These are phyloP conservation scores for Hydraecia micacea DNA, from an alignment of 2,888 invertebrate genomes.

Conservation along the genomic window DNA sequence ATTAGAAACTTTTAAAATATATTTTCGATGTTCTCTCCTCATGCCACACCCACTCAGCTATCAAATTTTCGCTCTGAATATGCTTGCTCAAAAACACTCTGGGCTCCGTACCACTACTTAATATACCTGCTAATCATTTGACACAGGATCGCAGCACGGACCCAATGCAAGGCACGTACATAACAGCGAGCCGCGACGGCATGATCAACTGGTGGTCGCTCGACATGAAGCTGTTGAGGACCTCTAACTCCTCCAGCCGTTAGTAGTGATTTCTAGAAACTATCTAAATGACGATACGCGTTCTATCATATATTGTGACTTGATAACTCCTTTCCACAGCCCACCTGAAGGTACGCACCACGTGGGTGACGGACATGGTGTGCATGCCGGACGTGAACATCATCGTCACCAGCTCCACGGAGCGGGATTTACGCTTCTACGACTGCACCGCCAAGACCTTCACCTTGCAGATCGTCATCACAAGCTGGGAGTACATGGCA, in stretches of 20 bases:
- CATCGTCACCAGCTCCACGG: conserved; percentile 94
- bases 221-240: conserved; percentile 92
- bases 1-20: no score
- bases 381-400: conserved; percentile 94
- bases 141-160: conserved; percentile 88
- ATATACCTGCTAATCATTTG: neutral
- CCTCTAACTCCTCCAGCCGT: conserved; percentile 92
- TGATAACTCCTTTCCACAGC: conserved; percentile 77
- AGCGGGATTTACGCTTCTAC: conserved; percentile 95
- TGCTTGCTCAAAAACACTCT: no score
- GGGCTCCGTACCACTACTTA: neutral
- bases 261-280: conserved; percentile 72
- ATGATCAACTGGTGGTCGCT: conserved; percentile 94
- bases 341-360: conserved; percentile 90
- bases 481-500: conserved; percentile 91
- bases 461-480: conserved; percentile 92
- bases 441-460: conserved; percentile 94
- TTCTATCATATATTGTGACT: conserved; percentile 3
- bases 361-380: conserved; percentile 94
- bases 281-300: neutral
- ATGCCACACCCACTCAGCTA: no score
- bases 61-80: no score
- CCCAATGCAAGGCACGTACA: conserved; percentile 92
- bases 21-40: no score
- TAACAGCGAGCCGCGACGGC: conserved; percentile 94